phyloP scores from a whole-genome alignment of 2,888 invertebrate species.

The Hydriomena furcata region DNA sequence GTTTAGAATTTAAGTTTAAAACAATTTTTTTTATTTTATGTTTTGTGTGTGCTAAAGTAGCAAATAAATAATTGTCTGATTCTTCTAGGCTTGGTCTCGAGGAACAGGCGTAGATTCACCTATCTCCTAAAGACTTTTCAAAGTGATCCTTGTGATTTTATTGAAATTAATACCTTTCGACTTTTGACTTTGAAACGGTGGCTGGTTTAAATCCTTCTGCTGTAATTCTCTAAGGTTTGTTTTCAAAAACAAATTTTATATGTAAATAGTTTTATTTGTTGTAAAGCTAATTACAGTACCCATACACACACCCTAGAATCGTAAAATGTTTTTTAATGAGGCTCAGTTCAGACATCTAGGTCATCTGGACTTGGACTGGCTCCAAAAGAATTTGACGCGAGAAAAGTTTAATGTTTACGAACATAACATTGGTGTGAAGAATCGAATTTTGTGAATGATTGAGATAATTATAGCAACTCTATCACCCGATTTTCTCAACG shows the following conservation, averaged over 20 bases:
- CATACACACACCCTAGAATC: slow-evolving; percentile 39
- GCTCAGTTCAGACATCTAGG: slow-evolving; percentile 62
- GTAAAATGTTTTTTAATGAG: slow-evolving; percentile 51
- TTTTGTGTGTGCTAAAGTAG: too few relatives aligned
- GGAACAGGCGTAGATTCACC: too few relatives aligned
- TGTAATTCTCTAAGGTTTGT: background rate
- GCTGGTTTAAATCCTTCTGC: background rate
- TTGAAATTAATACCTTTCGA: too few relatives aligned
- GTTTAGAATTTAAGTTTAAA: too few relatives aligned
- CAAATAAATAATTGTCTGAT: too few relatives aligned
- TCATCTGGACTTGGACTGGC: slow-evolving; percentile 74
- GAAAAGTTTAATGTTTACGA: slow-evolving; percentile 53
- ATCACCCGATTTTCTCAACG: background rate
- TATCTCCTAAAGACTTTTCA: too few relatives aligned
- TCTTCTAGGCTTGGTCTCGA: too few relatives aligned
- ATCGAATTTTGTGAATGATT: background rate
- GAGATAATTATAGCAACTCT: background rate
- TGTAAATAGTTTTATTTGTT: slow-evolving; percentile 31
- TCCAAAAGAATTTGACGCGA: slow-evolving; percentile 69
- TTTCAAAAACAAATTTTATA: background rate
- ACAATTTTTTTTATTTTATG: too few relatives aligned
- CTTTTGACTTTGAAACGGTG: too few relatives aligned
- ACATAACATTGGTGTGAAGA: slow-evolving; percentile 19
- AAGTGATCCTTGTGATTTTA: too few relatives aligned
- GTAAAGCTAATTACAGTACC: slow-evolving; percentile 33